Percentiles rank a stretch among this genome's conserved stretches.
phyloP scores from a whole-genome alignment of 2,888 invertebrate species.

The Euclidia mi region DNA sequence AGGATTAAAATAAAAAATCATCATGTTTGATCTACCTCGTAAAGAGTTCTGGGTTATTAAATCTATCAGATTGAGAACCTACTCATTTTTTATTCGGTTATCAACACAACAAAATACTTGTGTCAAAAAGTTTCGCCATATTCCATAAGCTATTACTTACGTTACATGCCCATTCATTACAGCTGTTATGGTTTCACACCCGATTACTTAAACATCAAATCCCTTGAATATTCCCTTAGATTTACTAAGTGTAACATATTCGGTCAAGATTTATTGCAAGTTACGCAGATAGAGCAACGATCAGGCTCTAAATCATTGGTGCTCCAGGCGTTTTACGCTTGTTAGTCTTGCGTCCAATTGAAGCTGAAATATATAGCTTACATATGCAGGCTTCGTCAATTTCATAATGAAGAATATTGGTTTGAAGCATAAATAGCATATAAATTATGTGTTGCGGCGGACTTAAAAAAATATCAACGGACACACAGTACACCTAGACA shows the following conservation, averaged over 20 bases:
- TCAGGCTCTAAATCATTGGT: conserved; percentile 45
- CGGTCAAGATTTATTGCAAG: conserved; percentile 47
- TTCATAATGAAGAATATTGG: too few species aligned
- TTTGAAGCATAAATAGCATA: too few species aligned
- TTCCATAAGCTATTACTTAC: conserved; percentile 36
- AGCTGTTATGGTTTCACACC: conserved; percentile 40
- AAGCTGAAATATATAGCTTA: conserved; percentile 28
- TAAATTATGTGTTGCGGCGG: too few species aligned
- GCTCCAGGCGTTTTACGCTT: conserved; percentile 29
- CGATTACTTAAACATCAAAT: conserved; percentile 45
- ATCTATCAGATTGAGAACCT: too few species aligned
- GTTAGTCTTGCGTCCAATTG: conserved; percentile 23
- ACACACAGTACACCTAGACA: too few species aligned
- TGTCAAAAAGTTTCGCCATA: conserved; percentile 20
- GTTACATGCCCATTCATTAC: conserved; percentile 34
- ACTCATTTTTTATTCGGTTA: too few species aligned
- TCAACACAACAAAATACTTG: conserved; percentile 13
- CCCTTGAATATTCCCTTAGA: conserved; percentile 40
- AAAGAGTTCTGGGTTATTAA: too few species aligned
- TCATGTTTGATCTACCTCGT: too few species aligned
- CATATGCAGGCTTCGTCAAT: too few species aligned
- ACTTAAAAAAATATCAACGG: too few species aligned
- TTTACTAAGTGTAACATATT: conserved; percentile 50
- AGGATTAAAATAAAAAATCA: too few species aligned
- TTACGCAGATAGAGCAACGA: conserved; percentile 40